Base-by-base conservation (phyloP, 2,888 invertebrate genomes). In the Euspilapteryx auroguttella region DNA sequence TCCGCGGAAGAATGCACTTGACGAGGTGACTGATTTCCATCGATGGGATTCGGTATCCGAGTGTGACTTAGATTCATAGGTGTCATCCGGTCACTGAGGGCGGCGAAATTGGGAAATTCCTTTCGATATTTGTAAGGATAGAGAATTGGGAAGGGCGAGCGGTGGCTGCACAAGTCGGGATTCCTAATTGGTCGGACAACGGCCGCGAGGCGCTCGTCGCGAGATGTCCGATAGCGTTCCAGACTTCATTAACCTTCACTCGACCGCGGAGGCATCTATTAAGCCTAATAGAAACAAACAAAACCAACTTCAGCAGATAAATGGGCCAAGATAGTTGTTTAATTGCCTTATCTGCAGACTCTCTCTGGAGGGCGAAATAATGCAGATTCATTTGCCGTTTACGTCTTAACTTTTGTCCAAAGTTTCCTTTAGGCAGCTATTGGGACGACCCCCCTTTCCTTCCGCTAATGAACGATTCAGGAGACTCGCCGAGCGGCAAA, bases 281-380 rank as follows among this genome's bases (percentile, higher is more conserved):
- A 66, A 58, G 44, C 47, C 49, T 61, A 66, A 68, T 62, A 64
- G 65, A 65, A 69, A 69, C 68, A 69, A 66, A 69, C 66, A 65
- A 59, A 63, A 61, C 53, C 44, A 55, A 57, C 58, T 58, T 51
- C 47, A 46, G 45, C 57, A 56, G 62, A 66, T 66, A 65, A 66
- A 69, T 64, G 57, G 57, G 41, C 43, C 42, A 44, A 64, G 66
- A 65, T 64, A 66, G 64, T 64, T 66, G 58, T 68, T 65, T 65
- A 64, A 66, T 64, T 62, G 64, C 56, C 55, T 64, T 64, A 63
- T 63, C 62, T 56, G 43, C 44, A 41, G 44, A 44, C 47, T 44
- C 44, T 33, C 36, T 33, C 45, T 39, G 34, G 45, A 40, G 45
- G 41, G 42, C 38, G 35, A 49, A 55, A 58, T 59, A 62, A 63